Evolutionary conservation across 2,888 invertebrate species (phyloP), one percentile per base, ranked within the genome.

Genomic region (Serrognathus titanus): DNA sequence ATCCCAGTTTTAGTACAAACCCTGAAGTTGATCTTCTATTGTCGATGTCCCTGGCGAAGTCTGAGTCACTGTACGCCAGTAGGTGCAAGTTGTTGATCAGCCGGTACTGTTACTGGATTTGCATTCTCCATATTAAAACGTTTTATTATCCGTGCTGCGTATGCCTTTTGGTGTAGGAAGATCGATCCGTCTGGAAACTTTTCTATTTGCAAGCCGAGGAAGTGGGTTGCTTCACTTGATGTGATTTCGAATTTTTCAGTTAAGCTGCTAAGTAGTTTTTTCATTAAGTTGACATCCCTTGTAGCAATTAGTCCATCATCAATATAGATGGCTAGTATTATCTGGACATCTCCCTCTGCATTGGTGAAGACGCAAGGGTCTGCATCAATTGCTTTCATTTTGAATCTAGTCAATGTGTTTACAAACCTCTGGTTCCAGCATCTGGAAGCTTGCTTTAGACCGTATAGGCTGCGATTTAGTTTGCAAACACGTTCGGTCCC

Each of bases 371-470:
- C 39, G 39, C 39, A 39, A 11, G 39, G 39, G 11, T 39, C 39
- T 39, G 39, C 39, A 11, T 39, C 39, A 2, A 5, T 39, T 39
- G 8, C 9, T 31, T 43, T 38, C 31, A 64, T 31, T 31, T 41
- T 40, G 24, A 38, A 31, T 13, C 20, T 37, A 56, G 66, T 46
- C 62, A 71, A 46, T 46, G 68, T 66, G 9, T 60, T 43, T n/a
- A 55, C 60, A 52, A 74, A 68, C 11, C 60, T 58, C 16, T 60
- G 48, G 57, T 74, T 70, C 73, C 74, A 74, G 35, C 64, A 65
- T 51, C 74, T 54, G 8, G 72, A 65, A 5, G 71, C 63, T 54
- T 74, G 73, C 54, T 74, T 74, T 1, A 75, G 60, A 3, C 74
- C 74, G 62, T 75, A 75, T n/a, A 75, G 38, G 46, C 69, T 66